These are phyloP conservation scores for Drosophila maculinotata DNA, from an alignment of 2,888 invertebrate species.

Conservation along the genomic window DNA sequence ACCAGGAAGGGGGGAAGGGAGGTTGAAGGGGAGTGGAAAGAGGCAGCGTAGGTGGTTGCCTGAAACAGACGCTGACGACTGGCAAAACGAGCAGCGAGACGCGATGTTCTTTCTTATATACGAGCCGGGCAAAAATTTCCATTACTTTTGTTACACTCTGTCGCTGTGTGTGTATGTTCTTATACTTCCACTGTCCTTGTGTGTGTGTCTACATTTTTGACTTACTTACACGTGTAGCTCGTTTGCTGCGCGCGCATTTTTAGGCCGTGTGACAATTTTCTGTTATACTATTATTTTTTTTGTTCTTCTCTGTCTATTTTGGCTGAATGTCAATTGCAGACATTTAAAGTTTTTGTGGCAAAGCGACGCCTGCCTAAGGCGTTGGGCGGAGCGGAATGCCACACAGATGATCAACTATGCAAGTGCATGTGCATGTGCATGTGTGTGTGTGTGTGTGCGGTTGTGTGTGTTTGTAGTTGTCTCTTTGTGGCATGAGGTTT, in stretches of 20 bases:
- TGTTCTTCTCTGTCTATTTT: slow-evolving; percentile 34
- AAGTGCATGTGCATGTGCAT: slow-evolving; percentile 39
- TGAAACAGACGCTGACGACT: slow-evolving; percentile 46
- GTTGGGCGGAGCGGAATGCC: slow-evolving; percentile 13
- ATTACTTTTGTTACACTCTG: slow-evolving; percentile 66
- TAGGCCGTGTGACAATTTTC: slow-evolving; percentile 72
- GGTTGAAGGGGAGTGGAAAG: not conserved
- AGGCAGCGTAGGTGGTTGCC: slow-evolving; percentile 22
- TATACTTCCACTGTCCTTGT: slow-evolving; percentile 12
- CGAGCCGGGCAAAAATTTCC: slow-evolving; percentile 59
- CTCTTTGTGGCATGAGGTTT: slow-evolving; percentile 51
- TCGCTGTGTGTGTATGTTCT: slow-evolving; percentile 11
- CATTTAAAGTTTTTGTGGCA: slow-evolving; percentile 72
- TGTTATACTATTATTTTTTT: slow-evolving; percentile 24
- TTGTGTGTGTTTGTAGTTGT: slow-evolving; percentile 31
- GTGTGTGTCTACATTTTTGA: slow-evolving; percentile 49
- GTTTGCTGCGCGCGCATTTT: slow-evolving; percentile 74
- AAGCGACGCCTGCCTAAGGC: slow-evolving; percentile 14
- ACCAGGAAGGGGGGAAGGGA: not conserved
- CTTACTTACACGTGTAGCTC: slow-evolving; percentile 69
- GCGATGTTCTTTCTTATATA: slow-evolving; percentile 30
- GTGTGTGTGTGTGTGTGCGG: slow-evolving; percentile 14
- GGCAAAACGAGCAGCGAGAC: slow-evolving; percentile 56
- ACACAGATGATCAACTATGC: slow-evolving; percentile 66
- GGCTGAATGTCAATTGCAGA: slow-evolving; percentile 76